A percentile compares a stretch with the other conserved stretches of the same genome.
These are phyloP conservation scores for Zootoca vivipara DNA, from an alignment of 2,113 vertebrate genomes.

Conservation along the genomic window DNA sequence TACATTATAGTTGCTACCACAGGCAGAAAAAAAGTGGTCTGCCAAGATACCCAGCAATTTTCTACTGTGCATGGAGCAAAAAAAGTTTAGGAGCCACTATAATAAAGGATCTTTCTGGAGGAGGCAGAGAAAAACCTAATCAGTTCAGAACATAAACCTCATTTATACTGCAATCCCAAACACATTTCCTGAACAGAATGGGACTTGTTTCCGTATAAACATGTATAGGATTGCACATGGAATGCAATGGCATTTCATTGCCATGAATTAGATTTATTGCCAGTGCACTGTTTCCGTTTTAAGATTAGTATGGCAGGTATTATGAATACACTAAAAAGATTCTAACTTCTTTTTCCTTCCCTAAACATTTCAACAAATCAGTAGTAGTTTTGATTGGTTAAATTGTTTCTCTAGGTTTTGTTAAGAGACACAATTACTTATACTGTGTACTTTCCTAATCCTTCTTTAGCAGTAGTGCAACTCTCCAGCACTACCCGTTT, in stretches of 20 bases:
- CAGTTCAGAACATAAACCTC: not conserved
- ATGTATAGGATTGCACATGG: not conserved
- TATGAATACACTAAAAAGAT: not conserved
- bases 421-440: constrained; percentile 66
- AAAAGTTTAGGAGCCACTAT: too few species aligned
- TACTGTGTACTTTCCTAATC: constrained; percentile 67
- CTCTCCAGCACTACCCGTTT: constrained; percentile 62
- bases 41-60: too few species aligned
- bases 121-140: not conserved
- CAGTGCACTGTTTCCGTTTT: not conserved
- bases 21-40: too few species aligned
- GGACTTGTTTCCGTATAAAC: not conserved
- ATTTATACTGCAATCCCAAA: not conserved
- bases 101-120: not conserved
- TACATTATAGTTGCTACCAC: too few species aligned
- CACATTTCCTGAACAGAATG: not conserved
- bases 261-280: not conserved
- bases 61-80: too few species aligned
- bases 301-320: not conserved
- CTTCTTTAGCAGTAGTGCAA: constrained; percentile 60
- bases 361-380: constrained; percentile 24
- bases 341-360: constrained; percentile 29
- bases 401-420: constrained; percentile 49
- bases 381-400: constrained; percentile 46
- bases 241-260: not conserved